Base-by-base conservation (phyloP, 1,140 invertebrate species). In the Phymorhynchus buccinoides region DNA sequence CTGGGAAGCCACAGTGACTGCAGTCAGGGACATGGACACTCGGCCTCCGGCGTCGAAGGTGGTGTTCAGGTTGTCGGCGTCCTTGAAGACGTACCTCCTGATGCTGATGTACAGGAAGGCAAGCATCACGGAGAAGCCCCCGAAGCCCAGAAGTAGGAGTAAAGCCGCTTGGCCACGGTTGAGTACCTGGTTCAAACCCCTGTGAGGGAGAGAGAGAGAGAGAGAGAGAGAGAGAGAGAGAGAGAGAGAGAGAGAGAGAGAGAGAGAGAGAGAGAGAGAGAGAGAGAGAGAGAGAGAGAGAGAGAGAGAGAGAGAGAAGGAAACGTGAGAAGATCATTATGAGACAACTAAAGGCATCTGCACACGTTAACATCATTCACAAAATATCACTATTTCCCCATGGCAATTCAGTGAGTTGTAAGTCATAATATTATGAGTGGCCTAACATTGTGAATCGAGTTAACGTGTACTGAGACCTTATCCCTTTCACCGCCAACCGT, bases 21-120 rank as follows among this genome's bases (percentile, higher is more conserved):
- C 89, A 14, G 90, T 90, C 83, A 91, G 44, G 42, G 88, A 89
- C 6, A 85, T 88, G 37, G 87, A 88, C 44, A 90, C 89, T 39
- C 89, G 88, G 12, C 93, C 92, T 52, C 92, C 93, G 30, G 92
- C 93, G 85, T 93, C 93, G 77, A 93, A 93, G 22, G 92, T 88
- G 48, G 91, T 91, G 86, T 93, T 91, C 2, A 93, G 86, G 48
- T 88, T 91, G 66, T 89, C 84, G 52, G 79, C 87, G 83, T 93
- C 92, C 73, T 91, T 81, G 81, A 88, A 92, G 27, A 93, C 88
- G 75, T 91, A 75, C 79, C 88, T 88, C 48, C 91, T 87, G 52
- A 92, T 88, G 42, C 85, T 80, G 39, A 88, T 89, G 83, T 92
- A 90, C 14, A 87, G 48, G 30, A 89, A 32, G 6, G 91, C 92